Base-by-base conservation (phyloP, 2,888 invertebrate genomes). In the Lysandra coridon region DNA sequence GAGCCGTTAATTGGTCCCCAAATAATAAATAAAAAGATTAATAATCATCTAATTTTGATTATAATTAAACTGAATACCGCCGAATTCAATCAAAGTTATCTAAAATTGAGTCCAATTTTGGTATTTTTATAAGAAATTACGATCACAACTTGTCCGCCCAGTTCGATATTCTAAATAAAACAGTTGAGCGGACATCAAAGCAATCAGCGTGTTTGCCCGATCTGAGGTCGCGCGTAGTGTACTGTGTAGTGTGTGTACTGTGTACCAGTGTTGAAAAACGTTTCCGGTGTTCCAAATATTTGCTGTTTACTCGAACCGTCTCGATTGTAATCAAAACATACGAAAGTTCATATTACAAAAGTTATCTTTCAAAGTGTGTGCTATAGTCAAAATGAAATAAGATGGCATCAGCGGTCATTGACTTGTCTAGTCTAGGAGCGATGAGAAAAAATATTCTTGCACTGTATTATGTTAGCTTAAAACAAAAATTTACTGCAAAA, bases 231-330 rank as follows among this genome's bases (percentile, higher is more conserved):
- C 33, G 33, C 33, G 69, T 14, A 33, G 33, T 37, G 3, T 57
- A 14, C 69, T 33, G 69, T 69, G 12, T 33, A 30, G 33, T 12
- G 33, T 17, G 33, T 69, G 33, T 6, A 69, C 69, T 37, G 57
- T 17, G 57, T 57, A 57, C 57, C 57, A 17, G 17, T 57, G 57
- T 69, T 37, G 4, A 69, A 69, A 49, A 69, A 69, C 69, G 69
- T 69, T 37, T 69, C 37, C 69, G 33, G 69, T 69, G 69, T 37
- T 64, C 33, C 69, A 33, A 69, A 69, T 69, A 69, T 69, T 69
- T 33, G 12, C 12, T 69, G 1, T 37, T 37, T 69, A 69, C 69
- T 37, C 33, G 69, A 69, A 69, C 69, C 4, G 14, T 69, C 69
- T 5, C 14, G 37, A 7, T 30, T 64, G 64, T 30, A 10, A 69